Evolutionary conservation across 1,140 invertebrate species (phyloP), one percentile per base, ranked within the genome.

Genomic region (Harlomillsia oculata): DNA sequence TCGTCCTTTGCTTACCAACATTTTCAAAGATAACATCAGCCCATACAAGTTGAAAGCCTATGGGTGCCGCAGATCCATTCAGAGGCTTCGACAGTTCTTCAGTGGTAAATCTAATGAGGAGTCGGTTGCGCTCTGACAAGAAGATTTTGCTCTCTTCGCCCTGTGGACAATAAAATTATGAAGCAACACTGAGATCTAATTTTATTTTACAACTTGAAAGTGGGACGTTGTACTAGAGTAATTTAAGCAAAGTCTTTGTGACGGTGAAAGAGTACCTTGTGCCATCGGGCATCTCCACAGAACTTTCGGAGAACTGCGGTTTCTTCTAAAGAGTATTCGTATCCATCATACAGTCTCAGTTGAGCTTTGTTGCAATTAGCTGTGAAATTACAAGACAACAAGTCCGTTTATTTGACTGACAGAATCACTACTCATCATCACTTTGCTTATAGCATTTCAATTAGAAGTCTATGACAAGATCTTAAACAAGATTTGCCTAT

Each of bases 21-120:
- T 60, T 50, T 36, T 63, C 49, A 30, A 67, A 67, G 8, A 55
- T 41, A 20, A 71, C 70, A 29, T 69, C 70, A n/a, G 70, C 68
- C 70, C 70, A 71, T 39, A 71, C 56, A 28, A 71, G 40, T 56
- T 64, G 66, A 52, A 71, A 71, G 2, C 70, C 70, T 18, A 46
- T 23, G 26, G 30, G 46, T 36, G 46, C 29, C 29, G 32, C n/a
- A 23, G 45, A 30, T 18, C 32, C 49, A 36, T 44, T 43, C 29
- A 41, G 54, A 41, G 53, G 53, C 34, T 60, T 66, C 20, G 56
- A 53, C 20, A 51, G 55, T 48, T 56, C 54, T 5, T 59, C 40
- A 18, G 59, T 62, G 16, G 52, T 58, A 25, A 63, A 66, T 53
- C 69, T 66, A 30, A 70, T 56, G 18, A 72, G 46, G 26, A 72